Percentiles rank a stretch among this genome's conserved stretches.
phyloP scores from a whole-genome alignment of 2,888 invertebrate species.

The Heliconius erato region DNA sequence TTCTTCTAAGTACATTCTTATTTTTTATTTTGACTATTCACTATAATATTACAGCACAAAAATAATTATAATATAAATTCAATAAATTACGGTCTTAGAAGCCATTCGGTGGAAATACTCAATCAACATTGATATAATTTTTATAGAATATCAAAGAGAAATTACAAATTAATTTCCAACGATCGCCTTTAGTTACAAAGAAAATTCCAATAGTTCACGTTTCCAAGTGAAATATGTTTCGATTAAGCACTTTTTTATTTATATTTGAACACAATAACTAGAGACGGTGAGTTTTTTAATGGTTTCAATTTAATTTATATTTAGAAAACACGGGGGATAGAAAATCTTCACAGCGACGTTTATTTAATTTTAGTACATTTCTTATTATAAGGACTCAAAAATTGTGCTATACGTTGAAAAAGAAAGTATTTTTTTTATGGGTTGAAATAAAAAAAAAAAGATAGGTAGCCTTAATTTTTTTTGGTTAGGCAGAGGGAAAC shows the following conservation, averaged over 20 bases:
- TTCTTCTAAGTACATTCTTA: neutral
- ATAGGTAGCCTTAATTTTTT: no score
- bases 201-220: neutral
- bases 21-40: neutral
- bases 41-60: neutral
- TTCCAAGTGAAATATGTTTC: constrained; percentile 4
- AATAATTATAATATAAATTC: neutral
- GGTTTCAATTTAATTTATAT: constrained; percentile 3
- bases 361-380: neutral
- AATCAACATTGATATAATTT: neutral
- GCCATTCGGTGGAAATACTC: neutral
- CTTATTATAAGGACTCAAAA: neutral
- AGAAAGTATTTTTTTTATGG: no score
- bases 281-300: neutral
- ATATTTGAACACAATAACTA: neutral
- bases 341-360: neutral
- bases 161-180: neutral
- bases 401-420: no score
- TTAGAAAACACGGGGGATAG: neutral
- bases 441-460: no score
- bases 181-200: constrained; percentile 1
- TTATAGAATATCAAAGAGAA: neutral
- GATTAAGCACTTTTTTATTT: neutral
- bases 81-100: neutral
- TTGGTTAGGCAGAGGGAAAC: no score